Conservation (phyloP, 2,888 invertebrate species). For the Synergus gifuensis region DNA sequence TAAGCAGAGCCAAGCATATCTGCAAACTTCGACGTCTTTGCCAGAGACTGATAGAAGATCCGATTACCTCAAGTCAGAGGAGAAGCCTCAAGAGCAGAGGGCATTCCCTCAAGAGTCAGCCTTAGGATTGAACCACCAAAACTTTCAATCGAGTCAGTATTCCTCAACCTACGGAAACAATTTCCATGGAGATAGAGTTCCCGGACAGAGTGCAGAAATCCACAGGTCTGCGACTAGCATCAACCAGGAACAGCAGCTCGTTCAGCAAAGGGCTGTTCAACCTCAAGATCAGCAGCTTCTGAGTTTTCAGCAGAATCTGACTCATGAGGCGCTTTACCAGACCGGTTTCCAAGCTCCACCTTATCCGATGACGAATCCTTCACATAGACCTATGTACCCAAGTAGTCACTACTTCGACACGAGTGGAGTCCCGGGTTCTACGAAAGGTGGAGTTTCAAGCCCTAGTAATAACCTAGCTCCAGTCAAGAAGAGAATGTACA, state of each 20-base stretch:
- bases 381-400: constrained; percentile 71
- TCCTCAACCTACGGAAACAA: constrained; percentile 67
- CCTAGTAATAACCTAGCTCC: constrained; percentile 66
- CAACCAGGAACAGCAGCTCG: constrained; percentile 56
- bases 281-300: constrained; percentile 69
- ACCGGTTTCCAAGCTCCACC: constrained; percentile 71
- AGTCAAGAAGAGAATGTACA: constrained; percentile 74
- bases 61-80: constrained; percentile 52
- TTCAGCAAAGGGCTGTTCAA: constrained; percentile 40
- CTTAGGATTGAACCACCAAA: constrained; percentile 68
- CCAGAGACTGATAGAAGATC: constrained; percentile 42
- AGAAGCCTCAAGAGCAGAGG: constrained; percentile 55
- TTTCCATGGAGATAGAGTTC: constrained; percentile 63
- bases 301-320: constrained; percentile 70
- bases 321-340: constrained; percentile 72
- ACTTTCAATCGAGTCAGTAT: constrained; percentile 68
- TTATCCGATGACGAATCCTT: constrained; percentile 71
- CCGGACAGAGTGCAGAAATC: constrained; percentile 54
- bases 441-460: constrained; percentile 50
- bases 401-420: constrained; percentile 70
- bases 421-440: constrained; percentile 54
- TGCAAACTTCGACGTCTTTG: constrained; percentile 42
- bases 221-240: constrained; percentile 42
- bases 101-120: constrained; percentile 57
- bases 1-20: constrained; percentile 48